Base-by-base conservation (phyloP, 2,113 vertebrate genomes). In the Stigmatopora nigra region DNA sequence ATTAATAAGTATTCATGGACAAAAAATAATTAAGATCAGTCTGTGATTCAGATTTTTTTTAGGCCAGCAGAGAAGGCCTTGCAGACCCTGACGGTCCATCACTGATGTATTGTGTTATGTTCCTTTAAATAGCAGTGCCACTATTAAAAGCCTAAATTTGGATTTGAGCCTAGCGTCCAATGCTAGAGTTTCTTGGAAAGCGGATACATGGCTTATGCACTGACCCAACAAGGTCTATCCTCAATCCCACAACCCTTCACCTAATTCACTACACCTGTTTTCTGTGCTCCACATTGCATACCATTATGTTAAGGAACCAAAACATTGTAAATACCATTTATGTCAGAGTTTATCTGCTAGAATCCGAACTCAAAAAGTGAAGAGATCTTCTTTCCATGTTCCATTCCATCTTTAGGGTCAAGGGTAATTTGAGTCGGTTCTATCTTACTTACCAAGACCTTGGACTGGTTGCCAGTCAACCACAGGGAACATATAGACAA, bases 111-210 rank as follows among this genome's bases (percentile, higher is more conserved):
- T 31, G 20, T 55, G 22, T 31, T 55, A 8, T 55, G 19, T 25
- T 31, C 22, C 5, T 31, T 11, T 31, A 55, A 55, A 55, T 22
- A 55, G 47, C 15, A 16, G 47, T 49, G 47, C 15, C 3, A 49
- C 15, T 49, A 17, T 2, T 31, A 31, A 17, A 49, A 49, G 47
- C 16, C 47, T 49, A 49, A 49, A 49, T 49, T 25, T 13, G 11
- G 52, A 16, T 22, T 5, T 13, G 19, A 9, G 17, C 22, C 25
- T 31, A 3, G 53, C 20, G 16, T 10, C 58, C 60, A 47, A 36
- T 57, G 38, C 58, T 47, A 0, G 56, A 44, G 48, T 20, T 69
- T 78, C 71, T 74, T 63, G 52, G 68, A 75, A 71, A 66, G 53
- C 66, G 45, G 58, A 51, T 25, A 35, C 11, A 17, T 22, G 38